Base-by-base conservation (phyloP, 2,113 vertebrate genomes). In the Heloderma charlesbogerti region DNA sequence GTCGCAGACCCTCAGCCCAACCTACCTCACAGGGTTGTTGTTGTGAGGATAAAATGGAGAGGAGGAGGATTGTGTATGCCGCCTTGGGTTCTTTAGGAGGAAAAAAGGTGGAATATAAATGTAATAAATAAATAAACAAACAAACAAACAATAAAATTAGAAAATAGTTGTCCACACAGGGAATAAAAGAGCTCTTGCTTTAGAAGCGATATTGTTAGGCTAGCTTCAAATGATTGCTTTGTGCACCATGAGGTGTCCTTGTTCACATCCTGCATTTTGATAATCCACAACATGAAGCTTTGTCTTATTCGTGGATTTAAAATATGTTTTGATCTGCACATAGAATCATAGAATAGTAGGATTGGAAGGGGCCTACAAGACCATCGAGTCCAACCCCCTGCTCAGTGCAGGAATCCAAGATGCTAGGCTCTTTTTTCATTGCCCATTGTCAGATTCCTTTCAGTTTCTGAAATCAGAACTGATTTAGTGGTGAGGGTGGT, bases 381-480 rank as follows among this genome's bases (percentile, higher is more conserved):
- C n/a, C n/a, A n/a, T n/a, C n/a, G n/a, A n/a, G n/a, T n/a, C n/a
- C n/a, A n/a, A n/a, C n/a, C n/a, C n/a, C n/a, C n/a, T n/a, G n/a
- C n/a, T n/a, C n/a, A n/a, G n/a, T n/a, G n/a, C n/a, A n/a, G n/a
- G n/a, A n/a, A n/a, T n/a, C n/a, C n/a, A n/a, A n/a, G n/a, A n/a
- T n/a, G n/a, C n/a, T n/a, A 20, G 27, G 16, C 15, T 34, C 37
- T 12, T 37, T n/a, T 66, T 51, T 77, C 40, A 66, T 78, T 22
- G 45, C 9, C 57, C 4, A 66, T 25, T 54, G 1, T 37, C 34
- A 90, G 60, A 83, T 80, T 87, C 67, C 87, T 94, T 94, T 92
- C 6, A 89, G 16, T 51, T 80, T 92, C 54, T 8, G 45, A 88
- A 82, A 57, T 27, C 74, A 85, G 90, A 92, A 82, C 13, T 54